These are phyloP conservation scores for Fulica atra DNA, from an alignment of 2,113 vertebrate species.

Conservation along the genomic window DNA sequence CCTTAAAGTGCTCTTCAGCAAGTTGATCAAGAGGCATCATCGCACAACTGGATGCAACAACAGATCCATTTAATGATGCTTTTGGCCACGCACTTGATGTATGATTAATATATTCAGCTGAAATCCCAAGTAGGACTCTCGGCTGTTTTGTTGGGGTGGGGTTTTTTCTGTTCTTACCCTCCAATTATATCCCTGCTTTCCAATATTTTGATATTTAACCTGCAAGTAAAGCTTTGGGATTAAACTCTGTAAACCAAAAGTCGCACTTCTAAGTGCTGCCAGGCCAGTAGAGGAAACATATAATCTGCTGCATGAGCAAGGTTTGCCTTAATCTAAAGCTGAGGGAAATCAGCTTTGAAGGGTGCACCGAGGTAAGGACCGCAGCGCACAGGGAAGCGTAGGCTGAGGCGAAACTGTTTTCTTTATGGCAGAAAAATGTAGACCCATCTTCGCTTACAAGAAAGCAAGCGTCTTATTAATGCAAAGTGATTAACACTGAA, in stretches of 20 bases:
- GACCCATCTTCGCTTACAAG: neutral
- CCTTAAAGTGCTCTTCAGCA: neutral
- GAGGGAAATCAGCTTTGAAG: constrained; percentile 60
- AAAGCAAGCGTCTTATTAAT: neutral
- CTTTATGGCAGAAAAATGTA: neutral
- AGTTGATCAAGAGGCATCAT: neutral
- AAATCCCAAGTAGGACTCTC: neutral
- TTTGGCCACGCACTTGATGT: neutral
- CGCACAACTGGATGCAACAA: neutral
- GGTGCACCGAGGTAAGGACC: constrained; percentile 36
- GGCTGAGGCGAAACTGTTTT: neutral
- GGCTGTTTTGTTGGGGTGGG: neutral
- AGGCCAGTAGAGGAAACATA: neutral
- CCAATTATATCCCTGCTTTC: neutral
- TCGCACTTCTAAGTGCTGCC: constrained; percentile 22
- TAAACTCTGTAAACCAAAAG: constrained; percentile 23
- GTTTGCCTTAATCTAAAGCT: constrained; percentile 62
- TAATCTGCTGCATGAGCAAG: constrained; percentile 38
- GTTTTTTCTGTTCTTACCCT: neutral
- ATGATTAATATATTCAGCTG: neutral
- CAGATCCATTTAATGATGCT: neutral
- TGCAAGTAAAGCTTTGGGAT: neutral
- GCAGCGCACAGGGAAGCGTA: neutral
- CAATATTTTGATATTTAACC: constrained; percentile 9
- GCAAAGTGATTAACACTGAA: neutral